These are phyloP conservation scores for Felis catus DNA, from an alignment of 2,113 vertebrate genomes.

Conservation along the genomic window F.catus_Fca126_mat1.0 CM031423.1:34885501-34886000, in stretches of 20 bases:
- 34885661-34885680: no score
- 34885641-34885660: neutral
- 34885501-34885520: neutral
- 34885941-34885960: neutral
- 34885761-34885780: neutral
- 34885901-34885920: neutral
- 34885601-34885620: no score
- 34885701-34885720: neutral
- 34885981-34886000: neutral
- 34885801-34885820: neutral
- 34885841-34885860: neutral
- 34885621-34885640: neutral
- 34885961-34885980: neutral
- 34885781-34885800: neutral
- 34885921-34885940: neutral
- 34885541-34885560: neutral
- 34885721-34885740: no score
- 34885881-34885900: constrained; percentile 20
- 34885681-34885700: neutral
- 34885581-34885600: neutral
- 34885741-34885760: neutral
- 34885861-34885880: neutral
- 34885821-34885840: neutral
- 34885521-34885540: neutral
- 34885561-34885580: neutral